These are phyloP conservation scores for Ophion obscuratus DNA, from an alignment of 2,888 invertebrate genomes.

Conservation along the genomic window DNA sequence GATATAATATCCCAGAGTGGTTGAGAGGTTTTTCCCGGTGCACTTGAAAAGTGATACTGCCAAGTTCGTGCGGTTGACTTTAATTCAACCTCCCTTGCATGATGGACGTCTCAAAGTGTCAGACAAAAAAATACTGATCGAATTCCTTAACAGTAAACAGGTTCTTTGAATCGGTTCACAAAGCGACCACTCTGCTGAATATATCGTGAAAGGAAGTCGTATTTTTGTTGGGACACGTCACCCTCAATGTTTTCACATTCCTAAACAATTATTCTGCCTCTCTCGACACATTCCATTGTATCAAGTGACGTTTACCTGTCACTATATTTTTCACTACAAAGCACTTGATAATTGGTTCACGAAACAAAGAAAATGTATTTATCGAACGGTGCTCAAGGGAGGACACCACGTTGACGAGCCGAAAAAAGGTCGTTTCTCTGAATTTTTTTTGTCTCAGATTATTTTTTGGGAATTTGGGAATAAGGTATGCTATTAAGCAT, in stretches of 20 bases:
- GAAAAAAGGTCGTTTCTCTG: too few relatives aligned
- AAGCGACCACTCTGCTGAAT: slow-evolving; percentile 15
- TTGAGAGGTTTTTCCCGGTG: background rate
- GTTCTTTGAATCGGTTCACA: background rate
- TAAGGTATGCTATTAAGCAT: too few relatives aligned
- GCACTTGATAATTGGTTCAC: too few relatives aligned
- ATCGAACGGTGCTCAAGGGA: too few relatives aligned
- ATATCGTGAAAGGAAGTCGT: slow-evolving; percentile 43
- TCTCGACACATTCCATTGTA: background rate
- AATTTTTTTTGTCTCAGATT: too few relatives aligned
- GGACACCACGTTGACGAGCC: too few relatives aligned
- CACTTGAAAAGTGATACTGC: slow-evolving; percentile 12
- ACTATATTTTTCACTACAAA: too few relatives aligned
- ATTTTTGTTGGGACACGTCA: background rate
- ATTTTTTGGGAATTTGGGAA: too few relatives aligned
- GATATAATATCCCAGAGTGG: slow-evolving; percentile 3
- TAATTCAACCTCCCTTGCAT: background rate
- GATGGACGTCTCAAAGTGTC: background rate
- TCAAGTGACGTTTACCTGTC: background rate
- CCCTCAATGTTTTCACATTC: background rate
- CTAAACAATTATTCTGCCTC: background rate
- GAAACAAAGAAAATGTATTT: too few relatives aligned
- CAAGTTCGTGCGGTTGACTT: slow-evolving; percentile 5
- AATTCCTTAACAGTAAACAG: too few relatives aligned
- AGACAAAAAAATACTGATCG: background rate